These are phyloP conservation scores for Echinops telfairi DNA, from an alignment of 2,113 vertebrate species.

Conservation along the genomic window DNA sequence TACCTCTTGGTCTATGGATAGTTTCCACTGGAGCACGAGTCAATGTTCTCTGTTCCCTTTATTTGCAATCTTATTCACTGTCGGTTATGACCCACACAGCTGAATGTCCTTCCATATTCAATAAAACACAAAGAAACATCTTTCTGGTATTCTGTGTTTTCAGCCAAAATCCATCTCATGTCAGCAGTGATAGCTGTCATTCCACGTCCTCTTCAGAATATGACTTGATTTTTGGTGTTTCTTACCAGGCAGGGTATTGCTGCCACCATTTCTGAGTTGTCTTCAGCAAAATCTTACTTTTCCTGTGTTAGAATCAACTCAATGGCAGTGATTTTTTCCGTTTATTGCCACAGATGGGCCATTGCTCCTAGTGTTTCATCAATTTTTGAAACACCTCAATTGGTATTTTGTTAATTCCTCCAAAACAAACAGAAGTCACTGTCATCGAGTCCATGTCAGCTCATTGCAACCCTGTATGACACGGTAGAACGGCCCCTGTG, in stretches of 20 bases:
- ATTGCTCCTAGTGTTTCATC: too few relatives aligned
- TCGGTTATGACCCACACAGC: neutral
- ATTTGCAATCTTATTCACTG: neutral
- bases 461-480: too few relatives aligned
- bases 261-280: neutral
- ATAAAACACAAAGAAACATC: neutral
- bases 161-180: neutral
- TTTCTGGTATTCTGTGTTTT: neutral
- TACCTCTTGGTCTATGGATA: neutral
- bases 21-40: neutral
- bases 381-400: too few relatives aligned
- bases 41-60: neutral
- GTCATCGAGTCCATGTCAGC: too few relatives aligned
- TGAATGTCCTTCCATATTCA: neutral
- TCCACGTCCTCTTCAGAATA: neutral
- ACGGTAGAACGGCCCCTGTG: too few relatives aligned
- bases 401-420: too few relatives aligned
- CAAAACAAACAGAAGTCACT: too few relatives aligned
- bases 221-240: neutral
- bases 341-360: too few relatives aligned
- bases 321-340: too few relatives aligned
- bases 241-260: neutral
- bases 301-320: too few relatives aligned
- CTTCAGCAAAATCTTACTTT: neutral
- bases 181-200: neutral